Percentiles rank a stretch among this genome's conserved stretches.
These are phyloP conservation scores for Tetranychus piercei DNA, from an alignment of 2,888 invertebrate species.

Conservation along the genomic window DNA sequence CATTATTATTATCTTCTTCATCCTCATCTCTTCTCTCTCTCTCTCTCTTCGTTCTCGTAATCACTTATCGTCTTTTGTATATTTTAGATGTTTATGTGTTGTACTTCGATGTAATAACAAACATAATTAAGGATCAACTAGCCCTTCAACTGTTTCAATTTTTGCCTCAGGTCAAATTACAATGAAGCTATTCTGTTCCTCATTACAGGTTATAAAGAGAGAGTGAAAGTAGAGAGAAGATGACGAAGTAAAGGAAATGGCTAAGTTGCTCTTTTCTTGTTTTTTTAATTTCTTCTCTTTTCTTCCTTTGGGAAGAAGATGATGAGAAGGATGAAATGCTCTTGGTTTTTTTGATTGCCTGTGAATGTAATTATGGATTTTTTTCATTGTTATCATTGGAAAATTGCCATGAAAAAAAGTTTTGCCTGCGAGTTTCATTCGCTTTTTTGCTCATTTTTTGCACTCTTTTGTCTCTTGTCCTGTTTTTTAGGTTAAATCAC, in stretches of 20 bases:
- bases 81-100: background rate
- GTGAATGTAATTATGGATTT: constrained; percentile 1
- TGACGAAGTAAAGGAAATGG: background rate
- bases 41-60: background rate
- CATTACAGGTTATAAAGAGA: background rate
- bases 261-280: background rate
- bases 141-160: background rate
- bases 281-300: background rate
- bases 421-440: background rate
- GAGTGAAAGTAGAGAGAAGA: background rate
- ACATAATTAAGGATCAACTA: background rate
- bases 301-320: background rate
- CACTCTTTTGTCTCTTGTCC: constrained; percentile 5
- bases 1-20: background rate
- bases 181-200: background rate
- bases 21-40: background rate
- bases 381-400: background rate
- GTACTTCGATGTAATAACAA: background rate
- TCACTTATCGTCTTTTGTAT: background rate
- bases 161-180: background rate
- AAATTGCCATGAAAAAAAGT: background rate
- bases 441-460: background rate
- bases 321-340: too few relatives aligned
- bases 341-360: background rate
- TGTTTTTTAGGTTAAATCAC: background rate